Conservation (phyloP, 2,888 invertebrate genomes). For the Hydrotaea diabolus region DNA sequence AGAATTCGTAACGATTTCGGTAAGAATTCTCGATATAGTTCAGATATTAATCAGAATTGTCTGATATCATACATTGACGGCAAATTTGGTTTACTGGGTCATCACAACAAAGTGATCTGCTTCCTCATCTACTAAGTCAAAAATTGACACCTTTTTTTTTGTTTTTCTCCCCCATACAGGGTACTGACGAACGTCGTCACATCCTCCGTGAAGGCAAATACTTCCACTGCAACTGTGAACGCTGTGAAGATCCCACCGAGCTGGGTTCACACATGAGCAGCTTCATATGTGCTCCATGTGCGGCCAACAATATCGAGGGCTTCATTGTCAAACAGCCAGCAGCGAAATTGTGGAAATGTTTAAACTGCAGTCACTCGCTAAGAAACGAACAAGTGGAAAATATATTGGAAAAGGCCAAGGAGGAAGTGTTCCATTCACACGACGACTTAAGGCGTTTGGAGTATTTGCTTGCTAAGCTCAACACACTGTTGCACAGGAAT, state of each 20-base stretch:
- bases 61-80: too few relatives aligned
- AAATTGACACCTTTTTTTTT: too few relatives aligned
- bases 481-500: constrained; percentile 84
- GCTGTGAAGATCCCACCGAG: constrained; percentile 88
- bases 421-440: constrained; percentile 81
- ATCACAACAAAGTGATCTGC: too few relatives aligned
- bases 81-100: too few relatives aligned
- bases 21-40: too few relatives aligned
- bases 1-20: too few relatives aligned
- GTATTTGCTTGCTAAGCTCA: constrained; percentile 82
- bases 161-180: constrained; percentile 81
- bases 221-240: constrained; percentile 86
- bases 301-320: constrained; percentile 55
- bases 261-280: constrained; percentile 86
- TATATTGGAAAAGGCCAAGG: constrained; percentile 81
- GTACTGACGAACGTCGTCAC: constrained; percentile 85
- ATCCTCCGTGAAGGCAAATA: constrained; percentile 88
- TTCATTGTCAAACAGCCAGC: constrained; percentile 56
- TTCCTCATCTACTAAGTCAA: background rate
- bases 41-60: too few relatives aligned
- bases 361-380: constrained; percentile 72
- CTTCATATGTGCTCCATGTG: constrained; percentile 74
- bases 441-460: constrained; percentile 79
- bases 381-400: constrained; percentile 80
- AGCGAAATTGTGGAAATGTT: constrained; percentile 74